These are phyloP conservation scores for Popillia japonica DNA, from an alignment of 1,140 invertebrate species.

Conservation along the genomic window DNA sequence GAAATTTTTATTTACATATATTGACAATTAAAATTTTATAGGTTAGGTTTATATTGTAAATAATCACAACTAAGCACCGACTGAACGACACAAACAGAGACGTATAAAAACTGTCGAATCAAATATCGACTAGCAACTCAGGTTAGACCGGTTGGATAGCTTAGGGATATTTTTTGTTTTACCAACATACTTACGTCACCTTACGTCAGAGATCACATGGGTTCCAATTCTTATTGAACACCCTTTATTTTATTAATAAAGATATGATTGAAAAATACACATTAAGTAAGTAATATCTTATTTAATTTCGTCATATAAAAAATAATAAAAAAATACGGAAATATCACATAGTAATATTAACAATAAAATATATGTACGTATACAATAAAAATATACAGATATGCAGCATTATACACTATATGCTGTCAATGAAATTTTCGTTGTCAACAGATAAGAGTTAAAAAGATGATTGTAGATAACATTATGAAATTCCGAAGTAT, in stretches of 20 bases:
- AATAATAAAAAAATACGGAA: neutral
- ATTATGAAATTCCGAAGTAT: neutral
- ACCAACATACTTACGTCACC: no score
- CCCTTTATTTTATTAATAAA: neutral
- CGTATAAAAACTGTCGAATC: no score
- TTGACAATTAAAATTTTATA: no score
- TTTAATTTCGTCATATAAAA: constrained; percentile 19
- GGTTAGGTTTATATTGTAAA: no score
- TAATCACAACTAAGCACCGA: no score
- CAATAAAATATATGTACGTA: neutral
- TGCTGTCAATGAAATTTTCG: neutral
- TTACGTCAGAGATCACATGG: no score
- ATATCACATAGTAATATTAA: constrained; percentile 17
- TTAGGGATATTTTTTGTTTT: no score
- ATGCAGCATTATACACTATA: neutral
- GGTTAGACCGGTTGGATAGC: no score
- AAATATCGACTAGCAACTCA: no score
- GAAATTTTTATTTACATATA: no score
- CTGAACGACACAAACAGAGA: no score
- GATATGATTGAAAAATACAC: neutral
- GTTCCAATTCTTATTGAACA: no score
- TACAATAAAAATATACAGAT: neutral
- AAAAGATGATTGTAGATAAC: neutral
- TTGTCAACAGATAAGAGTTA: neutral
- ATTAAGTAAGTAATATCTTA: neutral